phyloP scores from a whole-genome alignment of 2,113 vertebrate species.

The Pteruthius melanotis region DNA sequence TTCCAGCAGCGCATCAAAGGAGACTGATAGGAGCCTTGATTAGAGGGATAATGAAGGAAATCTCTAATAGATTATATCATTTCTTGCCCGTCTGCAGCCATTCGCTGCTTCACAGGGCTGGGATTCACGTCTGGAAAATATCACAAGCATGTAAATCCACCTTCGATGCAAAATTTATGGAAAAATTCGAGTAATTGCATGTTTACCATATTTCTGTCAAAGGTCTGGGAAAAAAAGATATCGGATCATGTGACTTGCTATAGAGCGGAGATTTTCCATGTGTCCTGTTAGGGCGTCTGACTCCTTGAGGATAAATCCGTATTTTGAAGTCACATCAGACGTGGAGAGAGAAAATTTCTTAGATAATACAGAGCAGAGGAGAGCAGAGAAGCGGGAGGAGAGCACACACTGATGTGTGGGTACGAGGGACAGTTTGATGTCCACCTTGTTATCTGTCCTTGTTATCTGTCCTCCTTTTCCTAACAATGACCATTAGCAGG shows the following conservation, averaged over 20 bases:
- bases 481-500: background rate
- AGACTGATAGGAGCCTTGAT: constrained; percentile 70
- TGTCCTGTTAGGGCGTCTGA: background rate
- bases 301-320: background rate
- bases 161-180: constrained; percentile 55
- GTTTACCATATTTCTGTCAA: constrained; percentile 66
- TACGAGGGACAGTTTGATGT: background rate
- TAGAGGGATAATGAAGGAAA: constrained; percentile 72
- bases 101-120: constrained; percentile 23
- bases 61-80: constrained; percentile 69
- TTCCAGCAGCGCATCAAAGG: constrained; percentile 63
- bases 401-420: background rate
- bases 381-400: background rate
- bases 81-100: constrained; percentile 59
- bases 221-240: constrained; percentile 35
- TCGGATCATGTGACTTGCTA: background rate
- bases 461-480: no score
- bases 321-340: constrained; percentile 5
- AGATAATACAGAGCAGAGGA: background rate
- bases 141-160: constrained; percentile 56
- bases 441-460: background rate
- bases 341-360: background rate
- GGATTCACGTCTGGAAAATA: constrained; percentile 40
- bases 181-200: constrained; percentile 55
- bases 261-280: background rate